These are phyloP conservation scores for Aphaenogaster floridana DNA, from an alignment of 1,140 invertebrate genomes.

Conservation along the genomic window DNA sequence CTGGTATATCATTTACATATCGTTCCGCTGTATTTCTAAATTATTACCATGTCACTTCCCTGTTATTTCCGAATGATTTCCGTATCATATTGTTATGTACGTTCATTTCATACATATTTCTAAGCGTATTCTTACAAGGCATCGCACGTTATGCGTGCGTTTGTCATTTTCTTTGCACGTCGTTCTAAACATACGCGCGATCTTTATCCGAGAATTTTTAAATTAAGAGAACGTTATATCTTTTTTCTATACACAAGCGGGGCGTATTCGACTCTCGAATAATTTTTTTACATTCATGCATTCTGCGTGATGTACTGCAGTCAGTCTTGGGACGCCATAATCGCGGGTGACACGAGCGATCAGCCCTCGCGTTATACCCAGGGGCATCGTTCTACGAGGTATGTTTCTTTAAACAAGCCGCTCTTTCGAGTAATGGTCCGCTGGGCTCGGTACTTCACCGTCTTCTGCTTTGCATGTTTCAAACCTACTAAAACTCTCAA, in stretches of 20 bases:
- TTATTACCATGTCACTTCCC: conserved; percentile 50
- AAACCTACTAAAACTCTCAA: conserved; percentile 58
- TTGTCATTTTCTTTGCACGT: neutral
- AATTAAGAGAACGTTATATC: conserved; percentile 13
- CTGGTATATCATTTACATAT: conserved; percentile 22
- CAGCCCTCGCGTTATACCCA: conserved; percentile 50
- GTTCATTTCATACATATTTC: conserved; percentile 42
- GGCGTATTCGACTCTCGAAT: conserved; percentile 15
- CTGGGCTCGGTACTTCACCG: conserved; percentile 29
- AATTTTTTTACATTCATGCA: conserved; percentile 59
- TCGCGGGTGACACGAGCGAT: conserved; percentile 52
- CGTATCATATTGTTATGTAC: neutral
- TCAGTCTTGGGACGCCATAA: conserved; percentile 60
- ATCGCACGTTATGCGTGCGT: neutral
- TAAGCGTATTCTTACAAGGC: conserved; percentile 4
- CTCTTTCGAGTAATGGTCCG: conserved; percentile 57
- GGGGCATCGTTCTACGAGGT: conserved; percentile 62
- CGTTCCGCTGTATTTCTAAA: conserved; percentile 3
- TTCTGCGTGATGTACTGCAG: conserved; percentile 58
- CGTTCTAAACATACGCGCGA: neutral
- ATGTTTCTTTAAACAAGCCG: conserved; percentile 72
- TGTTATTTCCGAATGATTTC: conserved; percentile 53
- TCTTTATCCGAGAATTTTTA: neutral
- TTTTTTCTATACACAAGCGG: neutral
- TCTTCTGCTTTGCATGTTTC: conserved; percentile 70